These are phyloP conservation scores for Actias luna DNA, from an alignment of 2,888 invertebrate species.

Conservation along the genomic window DNA sequence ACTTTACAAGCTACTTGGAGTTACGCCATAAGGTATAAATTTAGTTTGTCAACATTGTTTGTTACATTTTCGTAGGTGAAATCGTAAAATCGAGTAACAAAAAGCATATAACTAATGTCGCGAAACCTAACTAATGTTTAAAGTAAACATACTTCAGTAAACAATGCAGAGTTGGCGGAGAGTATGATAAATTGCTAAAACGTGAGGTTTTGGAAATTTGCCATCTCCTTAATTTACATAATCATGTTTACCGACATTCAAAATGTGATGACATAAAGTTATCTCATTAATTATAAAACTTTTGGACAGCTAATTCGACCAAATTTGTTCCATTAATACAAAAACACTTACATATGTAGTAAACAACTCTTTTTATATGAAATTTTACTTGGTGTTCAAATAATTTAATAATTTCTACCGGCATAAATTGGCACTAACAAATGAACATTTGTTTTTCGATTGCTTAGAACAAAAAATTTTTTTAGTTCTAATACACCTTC, in stretches of 20 bases:
- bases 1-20: not conserved
- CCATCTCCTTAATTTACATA: not conserved
- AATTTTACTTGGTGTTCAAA: no score
- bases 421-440: no score
- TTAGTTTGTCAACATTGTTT: not conserved
- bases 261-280: not conserved
- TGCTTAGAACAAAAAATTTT: no score
- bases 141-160: not conserved
- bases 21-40: not conserved
- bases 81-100: not conserved
- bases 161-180: not conserved
- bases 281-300: no score
- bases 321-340: no score
- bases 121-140: not conserved
- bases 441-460: no score
- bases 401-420: no score
- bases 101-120: not conserved
- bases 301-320: no score
- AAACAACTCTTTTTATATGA: no score
- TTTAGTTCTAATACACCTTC: no score
- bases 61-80: not conserved
- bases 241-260: not conserved
- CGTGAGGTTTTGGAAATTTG: constrained; percentile 2
- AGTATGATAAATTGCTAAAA: not conserved
- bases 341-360: no score